phyloP scores from a whole-genome alignment of 2,113 vertebrate species.

The Eira barbara region DNA sequence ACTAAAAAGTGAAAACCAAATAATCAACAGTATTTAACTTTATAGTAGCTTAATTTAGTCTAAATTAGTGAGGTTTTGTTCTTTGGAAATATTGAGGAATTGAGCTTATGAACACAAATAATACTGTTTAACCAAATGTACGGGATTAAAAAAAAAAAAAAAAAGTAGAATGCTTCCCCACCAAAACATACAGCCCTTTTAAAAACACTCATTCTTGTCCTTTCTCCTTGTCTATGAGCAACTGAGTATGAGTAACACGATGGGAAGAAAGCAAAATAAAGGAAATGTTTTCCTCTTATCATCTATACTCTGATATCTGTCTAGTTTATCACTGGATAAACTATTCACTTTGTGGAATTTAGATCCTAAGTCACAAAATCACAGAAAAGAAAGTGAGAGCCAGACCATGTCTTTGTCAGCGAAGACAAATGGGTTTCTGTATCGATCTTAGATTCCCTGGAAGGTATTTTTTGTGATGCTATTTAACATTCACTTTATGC shows the following conservation, averaged over 20 bases:
- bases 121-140: background rate
- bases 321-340: background rate
- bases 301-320: background rate
- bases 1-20: background rate
- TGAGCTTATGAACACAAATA: constrained; percentile 10
- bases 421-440: background rate
- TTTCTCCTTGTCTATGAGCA: background rate
- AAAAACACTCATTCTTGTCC: background rate
- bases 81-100: background rate
- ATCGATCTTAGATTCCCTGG: background rate
- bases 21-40: constrained; percentile 22
- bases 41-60: background rate
- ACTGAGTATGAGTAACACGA: background rate
- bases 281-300: background rate
- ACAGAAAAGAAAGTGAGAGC: background rate
- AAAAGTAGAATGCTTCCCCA: background rate
- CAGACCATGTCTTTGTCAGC: background rate
- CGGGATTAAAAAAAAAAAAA: background rate
- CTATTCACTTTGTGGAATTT: background rate
- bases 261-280: background rate
- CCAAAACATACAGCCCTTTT: background rate
- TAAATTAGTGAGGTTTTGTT: background rate
- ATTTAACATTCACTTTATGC: background rate
- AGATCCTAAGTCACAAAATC: constrained; percentile 8
- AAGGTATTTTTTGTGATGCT: background rate